Evolutionary conservation across 2,113 vertebrate genomes (phyloP).

Genomic region (Chionomys nivalis): DNA sequence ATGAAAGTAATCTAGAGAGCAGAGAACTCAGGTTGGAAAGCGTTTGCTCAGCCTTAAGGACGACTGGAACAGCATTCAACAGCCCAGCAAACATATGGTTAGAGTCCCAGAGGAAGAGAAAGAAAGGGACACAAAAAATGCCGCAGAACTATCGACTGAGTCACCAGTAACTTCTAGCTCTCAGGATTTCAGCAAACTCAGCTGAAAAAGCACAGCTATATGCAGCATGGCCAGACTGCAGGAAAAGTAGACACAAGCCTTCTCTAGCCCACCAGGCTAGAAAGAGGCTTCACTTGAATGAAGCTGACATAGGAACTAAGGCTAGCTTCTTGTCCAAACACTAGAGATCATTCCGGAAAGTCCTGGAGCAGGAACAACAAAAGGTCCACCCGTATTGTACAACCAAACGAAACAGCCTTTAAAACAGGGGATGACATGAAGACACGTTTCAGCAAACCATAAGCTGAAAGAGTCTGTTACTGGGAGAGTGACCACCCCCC

Average conservation of each 20-base stretch:
- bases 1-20: not conserved
- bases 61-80: not conserved
- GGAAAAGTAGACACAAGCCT: not conserved
- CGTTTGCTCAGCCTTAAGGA: not conserved
- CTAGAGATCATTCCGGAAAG: not conserved
- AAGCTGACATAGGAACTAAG: not conserved
- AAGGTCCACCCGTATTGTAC: not conserved
- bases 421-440: not conserved
- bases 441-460: not conserved
- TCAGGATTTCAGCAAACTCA: not conserved
- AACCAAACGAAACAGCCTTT: not conserved
- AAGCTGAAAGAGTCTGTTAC: not conserved
- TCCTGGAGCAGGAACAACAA: not conserved
- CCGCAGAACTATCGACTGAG: not conserved
- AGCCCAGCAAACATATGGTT: not conserved
- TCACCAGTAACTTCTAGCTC: not conserved
- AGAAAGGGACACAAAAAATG: not conserved
- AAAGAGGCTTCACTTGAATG: not conserved
- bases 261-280: not conserved
- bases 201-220: not conserved
- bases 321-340: not conserved
- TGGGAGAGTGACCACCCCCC: not conserved
- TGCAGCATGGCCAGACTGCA: not conserved
- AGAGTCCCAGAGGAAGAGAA: slow-evolving; percentile 3
- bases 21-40: not conserved